Percentiles rank a stretch among this genome's conserved stretches.
Conservation (phyloP, 2,888 invertebrate genomes). For the Halictus ligatus region DNA sequence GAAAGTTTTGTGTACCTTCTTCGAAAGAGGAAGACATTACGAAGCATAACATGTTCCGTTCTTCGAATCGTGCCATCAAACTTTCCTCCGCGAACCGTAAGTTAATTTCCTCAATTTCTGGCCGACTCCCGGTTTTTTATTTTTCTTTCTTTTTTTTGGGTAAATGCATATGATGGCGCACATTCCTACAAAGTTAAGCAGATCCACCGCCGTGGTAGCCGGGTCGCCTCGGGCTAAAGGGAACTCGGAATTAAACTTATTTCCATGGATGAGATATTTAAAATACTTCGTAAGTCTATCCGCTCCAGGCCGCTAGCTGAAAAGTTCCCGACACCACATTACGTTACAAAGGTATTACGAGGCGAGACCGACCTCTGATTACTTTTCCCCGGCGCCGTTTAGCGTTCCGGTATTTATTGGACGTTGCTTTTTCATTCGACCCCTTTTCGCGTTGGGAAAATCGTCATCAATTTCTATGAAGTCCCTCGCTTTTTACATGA, state of each 20-base stretch:
- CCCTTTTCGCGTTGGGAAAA: neutral
- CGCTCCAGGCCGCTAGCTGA: neutral
- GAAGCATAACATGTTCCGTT: neutral
- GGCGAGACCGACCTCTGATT: neutral
- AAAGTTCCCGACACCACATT: slow-evolving; percentile 7
- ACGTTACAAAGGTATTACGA: slow-evolving; percentile 8
- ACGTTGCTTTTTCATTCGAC: neutral
- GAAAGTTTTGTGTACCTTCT: too few relatives aligned
- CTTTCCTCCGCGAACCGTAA: neutral
- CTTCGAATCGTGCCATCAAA: neutral
- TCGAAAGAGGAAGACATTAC: neutral
- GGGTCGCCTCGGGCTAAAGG: neutral
- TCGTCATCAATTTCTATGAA: neutral
- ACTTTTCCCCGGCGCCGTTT: neutral
- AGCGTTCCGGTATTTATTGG: neutral
- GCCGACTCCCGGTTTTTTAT: neutral
- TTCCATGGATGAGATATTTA: slow-evolving; percentile 17
- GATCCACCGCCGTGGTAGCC: neutral
- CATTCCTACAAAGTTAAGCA: slow-evolving; percentile 2
- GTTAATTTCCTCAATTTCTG: slow-evolving; percentile 10
- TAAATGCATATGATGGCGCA: slow-evolving; percentile 4
- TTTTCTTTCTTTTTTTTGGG: neutral
- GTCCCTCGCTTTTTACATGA: neutral
- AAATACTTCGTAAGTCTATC: slow-evolving; percentile 16
- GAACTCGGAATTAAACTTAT: slow-evolving; percentile 21